These are phyloP conservation scores for Chrysopa pallens DNA, from an alignment of 1,140 invertebrate species.

Conservation along the genomic window DNA sequence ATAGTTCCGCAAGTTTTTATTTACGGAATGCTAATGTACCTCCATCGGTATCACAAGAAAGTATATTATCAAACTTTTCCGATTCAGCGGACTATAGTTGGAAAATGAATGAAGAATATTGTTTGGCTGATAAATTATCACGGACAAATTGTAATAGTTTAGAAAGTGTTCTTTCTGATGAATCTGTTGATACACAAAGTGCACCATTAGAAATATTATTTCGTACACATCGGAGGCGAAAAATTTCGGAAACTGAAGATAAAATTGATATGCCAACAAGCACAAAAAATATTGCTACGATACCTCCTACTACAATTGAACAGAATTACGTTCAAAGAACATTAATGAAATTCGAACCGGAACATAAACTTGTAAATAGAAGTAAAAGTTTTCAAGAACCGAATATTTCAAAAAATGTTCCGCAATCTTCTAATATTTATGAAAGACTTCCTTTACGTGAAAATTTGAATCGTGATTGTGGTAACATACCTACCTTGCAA, in stretches of 20 bases:
- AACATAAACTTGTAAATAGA: slow-evolving; percentile 24
- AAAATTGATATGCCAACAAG: not conserved
- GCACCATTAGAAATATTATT: slow-evolving; percentile 53
- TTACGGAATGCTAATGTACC: slow-evolving; percentile 29
- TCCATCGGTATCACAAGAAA: slow-evolving; percentile 49
- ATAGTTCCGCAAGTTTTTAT: slow-evolving; percentile 35
- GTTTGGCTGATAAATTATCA: not conserved
- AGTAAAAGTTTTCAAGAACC: slow-evolving; percentile 28
- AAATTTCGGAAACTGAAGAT: not conserved
- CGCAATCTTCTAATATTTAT: not conserved
- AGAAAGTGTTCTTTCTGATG: slow-evolving; percentile 61
- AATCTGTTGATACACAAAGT: slow-evolving; percentile 56
- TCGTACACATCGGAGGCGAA: slow-evolving; percentile 10
- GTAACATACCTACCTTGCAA: slow-evolving; percentile 32
- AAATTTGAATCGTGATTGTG: slow-evolving; percentile 4
- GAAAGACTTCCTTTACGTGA: not conserved
- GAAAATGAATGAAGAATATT: slow-evolving; percentile 15
- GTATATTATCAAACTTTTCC: slow-evolving; percentile 46
- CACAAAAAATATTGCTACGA: not conserved
- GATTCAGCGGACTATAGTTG: slow-evolving; percentile 25
- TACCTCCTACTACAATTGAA: not conserved
- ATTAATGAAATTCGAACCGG: not conserved
- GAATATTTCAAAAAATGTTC: not conserved
- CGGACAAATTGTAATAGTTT: slow-evolving; percentile 41
- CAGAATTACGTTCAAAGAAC: not conserved